Evolutionary conservation across 2,888 invertebrate genomes (phyloP).

Genomic region (Strigamia transsilvanica): DNA sequence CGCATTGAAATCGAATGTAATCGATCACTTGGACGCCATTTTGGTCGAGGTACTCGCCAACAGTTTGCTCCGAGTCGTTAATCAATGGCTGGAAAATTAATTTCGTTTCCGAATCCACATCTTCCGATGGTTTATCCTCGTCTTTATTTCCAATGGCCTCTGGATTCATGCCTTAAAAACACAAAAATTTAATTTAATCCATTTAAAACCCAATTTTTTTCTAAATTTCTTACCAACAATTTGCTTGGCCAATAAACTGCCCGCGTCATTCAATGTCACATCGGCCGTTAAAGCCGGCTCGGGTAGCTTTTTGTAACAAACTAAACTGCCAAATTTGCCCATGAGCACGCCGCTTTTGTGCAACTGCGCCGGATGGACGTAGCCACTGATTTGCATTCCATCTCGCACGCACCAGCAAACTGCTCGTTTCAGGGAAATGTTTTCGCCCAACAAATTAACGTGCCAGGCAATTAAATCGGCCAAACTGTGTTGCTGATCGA

Average conservation of each 20-base stretch:
- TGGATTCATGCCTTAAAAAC: constrained; percentile 15
- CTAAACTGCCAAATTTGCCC: constrained; percentile 86
- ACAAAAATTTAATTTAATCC: background rate
- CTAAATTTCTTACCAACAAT: constrained; percentile 73
- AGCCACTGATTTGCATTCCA: constrained; percentile 70
- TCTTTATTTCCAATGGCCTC: constrained; percentile 51
- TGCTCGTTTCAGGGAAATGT: constrained; percentile 81
- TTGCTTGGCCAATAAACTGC: constrained; percentile 87
- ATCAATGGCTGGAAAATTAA: constrained; percentile 89
- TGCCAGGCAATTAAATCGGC: constrained; percentile 82
- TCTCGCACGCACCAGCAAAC: constrained; percentile 69
- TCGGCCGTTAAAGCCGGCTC: constrained; percentile 50
- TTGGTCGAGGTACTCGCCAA: constrained; percentile 76
- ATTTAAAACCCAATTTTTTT: background rate
- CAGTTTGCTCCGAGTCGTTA: constrained; percentile 77
- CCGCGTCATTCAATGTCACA: constrained; percentile 66
- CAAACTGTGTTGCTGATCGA: constrained; percentile 72
- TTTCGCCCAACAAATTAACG: constrained; percentile 90
- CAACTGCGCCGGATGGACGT: constrained; percentile 77
- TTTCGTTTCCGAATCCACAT: constrained; percentile 78
- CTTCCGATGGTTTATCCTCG: constrained; percentile 61
- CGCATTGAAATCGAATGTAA: constrained; percentile 87
- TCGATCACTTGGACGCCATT: constrained; percentile 72
- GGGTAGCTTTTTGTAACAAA: constrained; percentile 72
- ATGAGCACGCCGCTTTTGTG: background rate